These are phyloP conservation scores for Andrena bicolor DNA, from an alignment of 2,888 invertebrate genomes.

Conservation along the genomic window DNA sequence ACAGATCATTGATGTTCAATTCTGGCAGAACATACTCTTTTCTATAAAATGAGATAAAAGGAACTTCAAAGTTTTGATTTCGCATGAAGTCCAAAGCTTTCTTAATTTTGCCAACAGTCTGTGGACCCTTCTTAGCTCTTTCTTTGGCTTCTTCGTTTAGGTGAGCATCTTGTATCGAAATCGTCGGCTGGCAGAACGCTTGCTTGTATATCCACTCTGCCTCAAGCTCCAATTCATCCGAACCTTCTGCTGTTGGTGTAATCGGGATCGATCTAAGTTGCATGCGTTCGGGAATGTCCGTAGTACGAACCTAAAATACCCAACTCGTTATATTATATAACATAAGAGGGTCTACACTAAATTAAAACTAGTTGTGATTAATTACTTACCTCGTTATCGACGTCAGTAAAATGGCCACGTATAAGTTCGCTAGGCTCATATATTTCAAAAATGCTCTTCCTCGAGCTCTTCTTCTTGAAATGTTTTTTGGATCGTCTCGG, in stretches of 20 bases:
- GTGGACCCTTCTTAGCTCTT: slow-evolving; percentile 88
- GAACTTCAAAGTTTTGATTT: slow-evolving; percentile 97
- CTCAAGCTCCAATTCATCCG: slow-evolving; percentile 96
- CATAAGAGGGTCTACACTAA: slow-evolving; percentile 25
- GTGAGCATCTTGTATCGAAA: slow-evolving; percentile 91
- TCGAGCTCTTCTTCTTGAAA: slow-evolving; percentile 91
- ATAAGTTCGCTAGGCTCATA: slow-evolving; percentile 99
- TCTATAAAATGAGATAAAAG: slow-evolving; percentile 99
- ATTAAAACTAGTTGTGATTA: neutral
- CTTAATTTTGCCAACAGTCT: slow-evolving; percentile 94
- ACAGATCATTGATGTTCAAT: slow-evolving; percentile 96
- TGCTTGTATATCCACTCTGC: slow-evolving; percentile 99
- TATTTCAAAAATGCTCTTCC: slow-evolving; percentile 96
- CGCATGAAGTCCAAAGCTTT: slow-evolving; percentile 98
- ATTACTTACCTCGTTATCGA: slow-evolving; percentile 91
- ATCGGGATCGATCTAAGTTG: slow-evolving; percentile 95
- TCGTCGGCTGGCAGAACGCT: slow-evolving; percentile 94
- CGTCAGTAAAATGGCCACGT: slow-evolving; percentile 97
- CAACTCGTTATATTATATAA: neutral
- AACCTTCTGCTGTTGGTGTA: slow-evolving; percentile 92
- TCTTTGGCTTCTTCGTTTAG: slow-evolving; percentile 86
- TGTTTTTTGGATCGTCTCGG: slow-evolving; percentile 91
- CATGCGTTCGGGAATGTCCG: slow-evolving; percentile 96
- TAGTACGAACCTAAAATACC: slow-evolving; percentile 89
- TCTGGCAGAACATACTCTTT: slow-evolving; percentile 99